A percentile compares a stretch with the other conserved stretches of the same genome.
These are phyloP conservation scores for Copsychus sechellarum DNA, from an alignment of 2,113 vertebrate genomes.

Conservation along the genomic window DNA sequence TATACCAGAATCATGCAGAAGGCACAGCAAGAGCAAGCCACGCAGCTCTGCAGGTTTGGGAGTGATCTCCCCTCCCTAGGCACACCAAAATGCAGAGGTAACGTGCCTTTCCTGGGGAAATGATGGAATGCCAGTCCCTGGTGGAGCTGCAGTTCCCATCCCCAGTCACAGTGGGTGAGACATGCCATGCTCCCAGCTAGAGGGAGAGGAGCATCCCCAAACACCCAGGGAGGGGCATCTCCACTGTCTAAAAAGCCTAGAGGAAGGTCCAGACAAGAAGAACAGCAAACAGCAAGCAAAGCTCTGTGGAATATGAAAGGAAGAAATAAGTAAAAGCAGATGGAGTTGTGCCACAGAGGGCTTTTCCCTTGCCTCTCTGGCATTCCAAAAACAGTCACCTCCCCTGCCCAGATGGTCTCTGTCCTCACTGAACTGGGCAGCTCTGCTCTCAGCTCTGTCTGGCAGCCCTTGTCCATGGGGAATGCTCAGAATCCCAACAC, in stretches of 20 bases:
- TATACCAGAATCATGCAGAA: neutral
- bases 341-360: conserved; percentile 39
- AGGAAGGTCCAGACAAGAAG: conserved; percentile 1
- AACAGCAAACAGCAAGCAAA: conserved; percentile 10
- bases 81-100: neutral
- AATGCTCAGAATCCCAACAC: neutral
- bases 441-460: neutral
- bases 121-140: neutral
- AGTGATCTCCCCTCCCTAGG: neutral
- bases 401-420: conserved; percentile 1
- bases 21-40: neutral
- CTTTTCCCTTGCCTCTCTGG: neutral
- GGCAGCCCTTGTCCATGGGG: neutral
- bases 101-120: neutral
- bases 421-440: conserved; percentile 26
- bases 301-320: conserved; percentile 17
- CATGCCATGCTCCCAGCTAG: neutral
- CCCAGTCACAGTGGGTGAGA: neutral
- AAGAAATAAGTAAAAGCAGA: conserved; percentile 61
- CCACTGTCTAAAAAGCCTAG: neutral
- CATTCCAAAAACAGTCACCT: neutral
- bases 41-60: neutral
- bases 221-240: neutral
- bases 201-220: neutral
- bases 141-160: neutral